Conservation (phyloP, 2,797 vertebrate species). For the Gobio occitaniae region DNA sequence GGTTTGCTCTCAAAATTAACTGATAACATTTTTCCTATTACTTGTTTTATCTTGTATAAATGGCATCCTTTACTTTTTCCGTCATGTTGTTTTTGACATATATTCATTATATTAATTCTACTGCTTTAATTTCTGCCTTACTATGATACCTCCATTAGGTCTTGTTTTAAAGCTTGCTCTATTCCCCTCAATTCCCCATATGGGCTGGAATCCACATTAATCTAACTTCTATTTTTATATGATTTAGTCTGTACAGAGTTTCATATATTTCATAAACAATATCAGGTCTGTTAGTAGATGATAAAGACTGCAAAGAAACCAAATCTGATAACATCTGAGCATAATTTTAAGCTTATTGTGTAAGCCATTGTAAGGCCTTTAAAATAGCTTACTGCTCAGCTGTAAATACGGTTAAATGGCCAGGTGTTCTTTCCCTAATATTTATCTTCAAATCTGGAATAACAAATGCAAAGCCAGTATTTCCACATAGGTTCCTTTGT, state of each 20-base stretch:
- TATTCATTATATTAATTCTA: background rate
- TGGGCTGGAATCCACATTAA: too few relatives aligned
- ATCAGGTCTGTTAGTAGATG: background rate
- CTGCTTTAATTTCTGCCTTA: background rate
- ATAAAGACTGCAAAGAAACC: background rate
- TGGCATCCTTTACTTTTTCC: background rate
- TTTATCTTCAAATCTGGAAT: background rate
- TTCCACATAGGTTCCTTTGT: background rate
- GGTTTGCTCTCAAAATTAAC: too few relatives aligned
- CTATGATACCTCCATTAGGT: background rate
- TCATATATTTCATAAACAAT: background rate
- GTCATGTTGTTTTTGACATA: background rate
- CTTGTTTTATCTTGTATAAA: background rate
- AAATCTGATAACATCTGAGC: background rate
- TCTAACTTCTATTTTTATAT: too few relatives aligned
- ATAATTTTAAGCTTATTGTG: background rate
- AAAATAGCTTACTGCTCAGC: background rate
- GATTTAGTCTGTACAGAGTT: background rate
- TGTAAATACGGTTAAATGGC: background rate
- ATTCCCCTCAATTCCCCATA: too few relatives aligned
- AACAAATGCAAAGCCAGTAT: background rate
- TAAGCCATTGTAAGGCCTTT: background rate
- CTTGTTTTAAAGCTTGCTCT: background rate
- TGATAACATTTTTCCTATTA: too few relatives aligned
- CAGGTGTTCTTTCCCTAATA: background rate